Base-by-base conservation (phyloP, 2,888 invertebrate species). In the Caenorhabditis sinica region DNA sequence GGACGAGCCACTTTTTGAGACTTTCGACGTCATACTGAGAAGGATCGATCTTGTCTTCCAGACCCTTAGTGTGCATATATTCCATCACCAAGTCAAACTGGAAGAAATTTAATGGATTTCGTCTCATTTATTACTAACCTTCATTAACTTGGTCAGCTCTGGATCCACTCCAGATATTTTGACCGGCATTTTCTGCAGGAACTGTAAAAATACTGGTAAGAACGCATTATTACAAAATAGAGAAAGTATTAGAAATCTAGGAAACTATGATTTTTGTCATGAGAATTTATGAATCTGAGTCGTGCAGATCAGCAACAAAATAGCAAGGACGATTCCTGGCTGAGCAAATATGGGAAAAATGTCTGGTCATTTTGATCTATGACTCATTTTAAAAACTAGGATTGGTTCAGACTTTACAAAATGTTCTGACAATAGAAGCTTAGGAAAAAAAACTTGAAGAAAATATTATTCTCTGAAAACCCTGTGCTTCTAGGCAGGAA, bases 1-100 rank as follows among this genome's bases (percentile, higher is more conserved):
- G 56, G 2, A 83, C 40, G 6, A 85, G 36, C 85, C 45, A 60
- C 6, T 81, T 60, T 36, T 74, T 74, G 1, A 81, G 30, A n/a
- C 13, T 15, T 25, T 63, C 43, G 6, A 75, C 30, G 51, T 84
- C 77, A 56, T 75, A 86, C 1, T 61, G 43, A 23, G 75, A 43
- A 6, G 86, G 86, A 51, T 77, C 49, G 8, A 49, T 13, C 40
- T 61, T 56, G 28, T 84, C 86, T 28, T 33, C 43, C 0, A 36
- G 43, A 28, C 79, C 72, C 25, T 75, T 74, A 3, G 17, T 23
- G 17, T 84, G 30, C n/a, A 86, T n/a, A 20, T 58, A 80, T 0
- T 20, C 33, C 53, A 66, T 73, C 25, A 80, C 61, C 0, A 3
- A 5, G 17, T 63, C 53, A 13, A 61, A 49, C 73, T 73, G n/a